Conservation (phyloP, 2,888 invertebrate species). For the Cantharis lateralis region DNA sequence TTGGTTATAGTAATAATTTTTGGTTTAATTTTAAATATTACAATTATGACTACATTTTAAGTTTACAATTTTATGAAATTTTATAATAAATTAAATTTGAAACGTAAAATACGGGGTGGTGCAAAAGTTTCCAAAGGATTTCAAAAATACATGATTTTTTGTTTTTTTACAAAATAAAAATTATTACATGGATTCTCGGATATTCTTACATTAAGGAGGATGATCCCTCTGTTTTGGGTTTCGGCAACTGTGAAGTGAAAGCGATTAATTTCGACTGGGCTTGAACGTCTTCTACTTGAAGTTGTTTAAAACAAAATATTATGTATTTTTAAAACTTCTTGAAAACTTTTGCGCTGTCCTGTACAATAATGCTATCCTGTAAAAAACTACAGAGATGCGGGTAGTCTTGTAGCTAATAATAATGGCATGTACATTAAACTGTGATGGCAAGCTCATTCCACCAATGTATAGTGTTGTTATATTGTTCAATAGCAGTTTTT, state of each 20-base stretch:
- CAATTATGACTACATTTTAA: slow-evolving; percentile 12
- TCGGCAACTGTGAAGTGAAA: too few relatives aligned
- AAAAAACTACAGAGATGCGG: background rate
- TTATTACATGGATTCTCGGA: too few relatives aligned
- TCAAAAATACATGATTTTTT: too few relatives aligned
- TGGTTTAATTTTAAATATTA: slow-evolving; percentile 3
- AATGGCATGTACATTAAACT: slow-evolving; percentile 36
- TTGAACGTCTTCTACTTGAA: too few relatives aligned
- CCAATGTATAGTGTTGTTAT: slow-evolving; percentile 41
- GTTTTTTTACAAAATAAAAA: too few relatives aligned
- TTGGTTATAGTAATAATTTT: background rate
- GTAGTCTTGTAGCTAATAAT: slow-evolving; percentile 16
- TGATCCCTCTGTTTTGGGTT: too few relatives aligned
- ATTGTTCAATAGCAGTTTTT: slow-evolving; percentile 44
- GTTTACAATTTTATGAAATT: background rate
- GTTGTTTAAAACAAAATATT: too few relatives aligned
- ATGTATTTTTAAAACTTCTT: too few relatives aligned
- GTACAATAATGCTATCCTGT: background rate
- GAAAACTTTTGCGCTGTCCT: too few relatives aligned
- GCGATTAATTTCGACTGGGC: too few relatives aligned
- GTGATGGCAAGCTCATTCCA: slow-evolving; percentile 51
- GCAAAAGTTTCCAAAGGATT: too few relatives aligned
- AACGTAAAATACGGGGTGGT: background rate
- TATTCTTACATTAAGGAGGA: too few relatives aligned
- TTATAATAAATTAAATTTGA: background rate